Evolutionary conservation across 2,888 invertebrate genomes (phyloP), one percentile per base, ranked within the genome.

Genomic region (Thera britannica): DNA sequence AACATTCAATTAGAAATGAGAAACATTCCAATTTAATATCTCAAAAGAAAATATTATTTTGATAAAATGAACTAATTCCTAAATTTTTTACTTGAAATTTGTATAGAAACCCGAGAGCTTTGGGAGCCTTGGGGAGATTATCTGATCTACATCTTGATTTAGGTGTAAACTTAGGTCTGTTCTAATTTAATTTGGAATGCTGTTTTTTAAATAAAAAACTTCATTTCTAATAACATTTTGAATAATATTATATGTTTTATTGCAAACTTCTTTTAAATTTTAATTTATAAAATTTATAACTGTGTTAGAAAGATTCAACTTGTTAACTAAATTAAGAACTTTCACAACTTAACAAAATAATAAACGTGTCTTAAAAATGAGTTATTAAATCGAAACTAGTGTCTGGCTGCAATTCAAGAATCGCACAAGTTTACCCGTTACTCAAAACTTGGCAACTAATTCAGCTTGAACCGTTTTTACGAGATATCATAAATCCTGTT

Each of bases 361-460:
- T 46, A 61, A 54, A 48, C 38, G 36, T 11, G 2, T 52, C 55
- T 49, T 57, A 49, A 3, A 51, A 61, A 65, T 58, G 11, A 12
- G 35, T 57, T 54, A 48, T 52, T 35, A 52, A 58, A 61, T 44
- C 60, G 34, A 58, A 57, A 58, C 58, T 61, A 48, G 49, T 46
- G 61, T 61, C 61, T 56, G 49, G 48, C 38, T 52, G 44, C 58
- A 54, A 58, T 23, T 62, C 58, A 65, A 38, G 59, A 58, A 69
- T 62, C 58, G 55, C 46, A 11, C 64, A 87, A 89, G 83, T 89
- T 83, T 75, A 77, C 77, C 77, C 83, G 83, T 89, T 83, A 81
- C 77, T 90, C 88, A 85, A 76, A 90, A 90, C 85, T 91, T 85
- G 77, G 75, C 79, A 83, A 84, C 85, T 85, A 86, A 89, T 86